phyloP scores from a whole-genome alignment of 2,888 invertebrate species.

The Eristalis tenax region DNA sequence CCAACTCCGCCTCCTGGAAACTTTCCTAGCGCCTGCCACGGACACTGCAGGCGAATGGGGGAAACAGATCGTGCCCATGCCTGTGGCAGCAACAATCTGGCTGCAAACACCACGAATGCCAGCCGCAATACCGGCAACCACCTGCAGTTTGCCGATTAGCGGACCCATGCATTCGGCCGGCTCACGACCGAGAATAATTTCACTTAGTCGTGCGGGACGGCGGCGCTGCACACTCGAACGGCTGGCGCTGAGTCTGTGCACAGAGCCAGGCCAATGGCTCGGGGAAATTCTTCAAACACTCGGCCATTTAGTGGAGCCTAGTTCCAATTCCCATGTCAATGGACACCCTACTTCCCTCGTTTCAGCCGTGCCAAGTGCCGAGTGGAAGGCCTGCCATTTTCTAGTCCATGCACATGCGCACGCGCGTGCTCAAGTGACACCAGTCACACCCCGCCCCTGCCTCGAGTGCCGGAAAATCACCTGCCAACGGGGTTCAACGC shows the following conservation, averaged over 20 bases:
- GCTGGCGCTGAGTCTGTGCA: not conserved
- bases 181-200: not conserved
- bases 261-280: not conserved
- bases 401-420: not conserved
- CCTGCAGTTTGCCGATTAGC: not conserved
- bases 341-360: not conserved
- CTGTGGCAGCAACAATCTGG: not conserved
- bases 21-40: not conserved
- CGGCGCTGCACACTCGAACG: too few species aligned
- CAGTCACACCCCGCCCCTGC: not conserved
- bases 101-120: not conserved
- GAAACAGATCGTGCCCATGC: not conserved
- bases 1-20: not conserved
- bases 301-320: not conserved
- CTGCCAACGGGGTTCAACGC: not conserved
- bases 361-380: not conserved
- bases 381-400: not conserved
- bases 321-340: not conserved
- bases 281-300: not conserved
- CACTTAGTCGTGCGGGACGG: conserved; percentile 3
- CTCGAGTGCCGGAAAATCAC: not conserved
- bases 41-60: not conserved
- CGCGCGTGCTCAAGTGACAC: not conserved
- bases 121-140: not conserved
- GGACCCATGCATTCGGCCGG: not conserved